Percentiles rank a stretch among this genome's conserved stretches.
phyloP scores from a whole-genome alignment of 2,797 vertebrate species.

The Gorsachius magnificus region DNA sequence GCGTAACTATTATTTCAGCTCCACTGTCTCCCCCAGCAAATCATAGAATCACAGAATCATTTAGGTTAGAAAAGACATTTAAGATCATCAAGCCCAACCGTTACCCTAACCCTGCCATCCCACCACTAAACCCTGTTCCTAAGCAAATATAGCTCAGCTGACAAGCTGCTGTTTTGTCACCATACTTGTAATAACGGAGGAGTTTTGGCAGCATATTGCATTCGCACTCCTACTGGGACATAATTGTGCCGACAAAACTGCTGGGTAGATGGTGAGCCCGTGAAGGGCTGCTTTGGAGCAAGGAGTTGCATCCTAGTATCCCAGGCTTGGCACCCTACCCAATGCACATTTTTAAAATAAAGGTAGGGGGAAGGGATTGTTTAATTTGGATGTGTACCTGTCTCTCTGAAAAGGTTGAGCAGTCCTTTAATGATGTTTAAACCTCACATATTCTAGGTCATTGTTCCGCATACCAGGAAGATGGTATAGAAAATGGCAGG shows the following conservation, averaged over 20 bases:
- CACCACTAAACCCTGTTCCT: no score
- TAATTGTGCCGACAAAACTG: background rate
- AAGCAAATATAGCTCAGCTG: background rate
- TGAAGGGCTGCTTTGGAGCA: background rate
- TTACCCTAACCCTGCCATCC: no score
- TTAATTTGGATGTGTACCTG: background rate
- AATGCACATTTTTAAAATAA: background rate
- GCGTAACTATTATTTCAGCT: background rate
- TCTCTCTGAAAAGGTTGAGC: background rate
- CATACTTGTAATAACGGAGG: background rate
- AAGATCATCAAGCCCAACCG: no score
- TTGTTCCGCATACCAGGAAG: background rate
- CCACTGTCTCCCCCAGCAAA: background rate
- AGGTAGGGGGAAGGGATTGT: background rate
- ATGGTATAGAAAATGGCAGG: background rate
- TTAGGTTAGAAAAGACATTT: no score
- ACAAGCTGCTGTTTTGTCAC: background rate
- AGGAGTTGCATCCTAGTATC: background rate
- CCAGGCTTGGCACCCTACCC: background rate
- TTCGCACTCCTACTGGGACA: background rate
- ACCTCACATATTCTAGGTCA: background rate
- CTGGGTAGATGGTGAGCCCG: background rate
- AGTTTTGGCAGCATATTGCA: background rate
- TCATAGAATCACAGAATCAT: no score
- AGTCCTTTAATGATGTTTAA: background rate